These are phyloP conservation scores for Gadus macrocephalus DNA, from an alignment of 2,113 vertebrate genomes.

Conservation along the genomic window DNA sequence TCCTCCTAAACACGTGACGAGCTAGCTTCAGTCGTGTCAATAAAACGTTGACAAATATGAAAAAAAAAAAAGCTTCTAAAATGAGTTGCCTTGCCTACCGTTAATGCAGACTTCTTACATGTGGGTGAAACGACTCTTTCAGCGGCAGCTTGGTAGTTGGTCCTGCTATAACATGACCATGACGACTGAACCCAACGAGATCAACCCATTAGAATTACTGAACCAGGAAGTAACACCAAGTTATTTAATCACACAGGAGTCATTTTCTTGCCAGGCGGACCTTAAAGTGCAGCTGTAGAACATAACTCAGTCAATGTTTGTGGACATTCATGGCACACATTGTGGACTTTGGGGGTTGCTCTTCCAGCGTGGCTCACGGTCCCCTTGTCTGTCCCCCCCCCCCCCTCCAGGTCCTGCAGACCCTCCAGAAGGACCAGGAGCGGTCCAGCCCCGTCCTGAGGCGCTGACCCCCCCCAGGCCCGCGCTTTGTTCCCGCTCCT, in stretches of 20 bases:
- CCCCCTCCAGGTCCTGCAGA: conserved; percentile 77
- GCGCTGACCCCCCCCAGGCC: conserved; percentile 61
- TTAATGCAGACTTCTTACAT: too few species aligned
- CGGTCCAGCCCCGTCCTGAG: conserved; percentile 81
- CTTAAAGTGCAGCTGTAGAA: too few species aligned
- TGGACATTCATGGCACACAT: too few species aligned
- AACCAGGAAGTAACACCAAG: not conserved
- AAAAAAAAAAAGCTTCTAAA: too few species aligned
- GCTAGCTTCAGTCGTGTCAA: not conserved
- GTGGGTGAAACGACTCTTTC: too few species aligned
- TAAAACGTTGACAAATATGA: too few species aligned
- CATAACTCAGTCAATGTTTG: not conserved
- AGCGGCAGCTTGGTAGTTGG: too few species aligned
- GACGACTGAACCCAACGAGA: not conserved
- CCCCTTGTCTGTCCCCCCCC: conserved; percentile 1
- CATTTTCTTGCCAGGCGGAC: not conserved
- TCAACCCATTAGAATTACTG: not conserved
- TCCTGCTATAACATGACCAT: too few species aligned
- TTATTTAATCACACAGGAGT: not conserved
- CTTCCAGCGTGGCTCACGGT: not conserved
- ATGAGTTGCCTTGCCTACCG: too few species aligned
- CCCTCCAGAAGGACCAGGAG: conserved; percentile 85
- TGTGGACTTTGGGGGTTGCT: too few species aligned
- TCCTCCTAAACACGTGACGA: not conserved
- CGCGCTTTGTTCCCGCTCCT: too few species aligned